These are phyloP conservation scores for Crocallis elinguaria DNA, from an alignment of 2,888 invertebrate genomes.

Conservation along the genomic window DNA sequence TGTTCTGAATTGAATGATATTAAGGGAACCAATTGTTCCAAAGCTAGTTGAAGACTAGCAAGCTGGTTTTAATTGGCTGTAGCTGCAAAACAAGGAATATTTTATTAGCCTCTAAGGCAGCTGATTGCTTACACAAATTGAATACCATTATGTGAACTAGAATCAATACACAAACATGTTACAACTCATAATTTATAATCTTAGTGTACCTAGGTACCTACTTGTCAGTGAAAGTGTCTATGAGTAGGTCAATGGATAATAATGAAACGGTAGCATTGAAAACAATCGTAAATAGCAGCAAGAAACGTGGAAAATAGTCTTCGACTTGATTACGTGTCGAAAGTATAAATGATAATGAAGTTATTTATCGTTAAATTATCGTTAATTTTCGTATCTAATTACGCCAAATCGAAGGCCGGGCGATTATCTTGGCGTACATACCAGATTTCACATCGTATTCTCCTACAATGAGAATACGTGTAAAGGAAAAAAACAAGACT, in stretches of 20 bases:
- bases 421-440: slow-evolving; percentile 5
- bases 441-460: not conserved
- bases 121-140: too few species aligned
- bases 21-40: too few species aligned
- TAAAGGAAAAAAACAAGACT: slow-evolving; percentile 2
- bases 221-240: not conserved
- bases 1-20: too few species aligned
- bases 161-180: too few species aligned
- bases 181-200: too few species aligned
- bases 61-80: too few species aligned
- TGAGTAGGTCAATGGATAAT: not conserved
- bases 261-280: too few species aligned
- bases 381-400: slow-evolving; percentile 30
- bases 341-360: slow-evolving; percentile 9
- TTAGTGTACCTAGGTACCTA: too few species aligned
- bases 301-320: slow-evolving; percentile 19
- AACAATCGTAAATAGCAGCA: not conserved
- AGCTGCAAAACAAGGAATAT: too few species aligned
- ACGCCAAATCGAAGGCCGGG: slow-evolving; percentile 13
- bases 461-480: slow-evolving; percentile 6
- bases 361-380: slow-evolving; percentile 15
- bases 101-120: too few species aligned
- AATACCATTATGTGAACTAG: too few species aligned
- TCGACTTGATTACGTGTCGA: slow-evolving; percentile 29
- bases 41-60: too few species aligned